Evolutionary conservation across 2,888 invertebrate species (phyloP).

Genomic region (Panzeria rudis): DNA sequence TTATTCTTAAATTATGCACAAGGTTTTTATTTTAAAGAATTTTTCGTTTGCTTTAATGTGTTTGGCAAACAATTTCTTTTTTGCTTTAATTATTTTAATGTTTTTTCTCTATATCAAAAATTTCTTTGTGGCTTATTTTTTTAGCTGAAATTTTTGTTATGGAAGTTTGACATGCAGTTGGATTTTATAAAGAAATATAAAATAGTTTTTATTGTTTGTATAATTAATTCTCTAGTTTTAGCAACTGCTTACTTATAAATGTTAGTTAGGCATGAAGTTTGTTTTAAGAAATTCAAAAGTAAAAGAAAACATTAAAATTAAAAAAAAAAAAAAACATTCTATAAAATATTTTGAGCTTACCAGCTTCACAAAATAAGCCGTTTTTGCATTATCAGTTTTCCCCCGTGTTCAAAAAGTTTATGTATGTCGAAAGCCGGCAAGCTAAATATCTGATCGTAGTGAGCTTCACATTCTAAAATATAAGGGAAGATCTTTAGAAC

Average conservation of each 20-base stretch:
- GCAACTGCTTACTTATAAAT: background rate
- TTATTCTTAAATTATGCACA: slow-evolving; percentile 58
- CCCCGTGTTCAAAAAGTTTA: too few species aligned
- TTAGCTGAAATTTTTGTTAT: slow-evolving; percentile 30
- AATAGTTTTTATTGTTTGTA: background rate
- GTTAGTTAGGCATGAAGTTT: slow-evolving; percentile 44
- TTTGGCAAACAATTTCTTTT: background rate
- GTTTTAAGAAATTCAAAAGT: background rate
- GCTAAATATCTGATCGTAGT: too few species aligned
- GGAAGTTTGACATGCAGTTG: slow-evolving; percentile 59
- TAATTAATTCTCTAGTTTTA: slow-evolving; percentile 14
- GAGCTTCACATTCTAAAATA: too few species aligned
- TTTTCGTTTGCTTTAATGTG: slow-evolving; percentile 21
- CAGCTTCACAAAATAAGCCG: too few species aligned
- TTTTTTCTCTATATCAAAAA: slow-evolving; percentile 12
- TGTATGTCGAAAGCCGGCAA: too few species aligned
- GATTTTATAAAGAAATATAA: background rate
- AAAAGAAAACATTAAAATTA: too few species aligned
- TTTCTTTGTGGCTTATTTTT: slow-evolving; percentile 10
- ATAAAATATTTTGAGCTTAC: too few species aligned
- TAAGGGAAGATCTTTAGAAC: too few species aligned
- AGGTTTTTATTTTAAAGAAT: slow-evolving; percentile 43
- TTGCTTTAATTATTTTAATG: slow-evolving; percentile 34
- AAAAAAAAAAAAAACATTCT: too few species aligned
- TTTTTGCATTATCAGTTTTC: too few species aligned